phyloP scores from a whole-genome alignment of 2,113 vertebrate genomes.

The Prietella phreatophila region DNA sequence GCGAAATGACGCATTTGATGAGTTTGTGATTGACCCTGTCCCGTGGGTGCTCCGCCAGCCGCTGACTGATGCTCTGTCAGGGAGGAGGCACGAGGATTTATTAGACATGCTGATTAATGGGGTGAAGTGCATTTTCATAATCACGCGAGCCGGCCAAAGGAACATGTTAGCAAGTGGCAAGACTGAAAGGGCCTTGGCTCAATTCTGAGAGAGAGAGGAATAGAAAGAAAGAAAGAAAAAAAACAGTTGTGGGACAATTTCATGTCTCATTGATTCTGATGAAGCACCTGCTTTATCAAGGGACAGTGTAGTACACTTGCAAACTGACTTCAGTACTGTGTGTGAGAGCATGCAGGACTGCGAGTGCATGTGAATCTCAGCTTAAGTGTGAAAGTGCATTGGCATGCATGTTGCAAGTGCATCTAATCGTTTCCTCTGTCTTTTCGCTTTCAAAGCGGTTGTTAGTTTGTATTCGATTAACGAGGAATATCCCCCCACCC shows the following conservation, averaged over 20 bases:
- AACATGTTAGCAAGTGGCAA: not conserved
- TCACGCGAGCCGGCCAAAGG: constrained; percentile 82
- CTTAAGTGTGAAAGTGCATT: constrained; percentile 45
- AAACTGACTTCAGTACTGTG: constrained; percentile 16
- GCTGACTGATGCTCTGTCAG: constrained; percentile 93
- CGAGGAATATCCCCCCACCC: constrained; percentile 63
- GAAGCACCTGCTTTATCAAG: constrained; percentile 12
- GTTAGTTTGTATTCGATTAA: constrained; percentile 73
- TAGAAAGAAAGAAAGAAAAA: not conserved
- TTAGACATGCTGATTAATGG: constrained; percentile 97
- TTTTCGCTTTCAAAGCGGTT: constrained; percentile 64
- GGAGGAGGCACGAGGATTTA: constrained; percentile 87
- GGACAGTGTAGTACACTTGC: not conserved
- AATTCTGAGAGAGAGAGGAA: constrained; percentile 45
- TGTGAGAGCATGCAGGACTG: not conserved
- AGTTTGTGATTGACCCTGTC: constrained; percentile 99
- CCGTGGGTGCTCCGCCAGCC: constrained; percentile 79
- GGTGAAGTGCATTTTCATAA: constrained; percentile 84
- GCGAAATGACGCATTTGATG: constrained; percentile 99
- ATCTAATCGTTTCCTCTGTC: constrained; percentile 58
- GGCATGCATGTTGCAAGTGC: constrained; percentile 34
- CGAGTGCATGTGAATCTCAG: constrained; percentile 44
- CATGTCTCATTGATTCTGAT: not conserved
- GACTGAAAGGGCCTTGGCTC: not conserved
- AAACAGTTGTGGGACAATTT: not conserved